Evolutionary conservation across 2,797 vertebrate genomes (phyloP), one percentile per base, ranked within the genome.

Genomic region (Neostethus bicornis): DNA sequence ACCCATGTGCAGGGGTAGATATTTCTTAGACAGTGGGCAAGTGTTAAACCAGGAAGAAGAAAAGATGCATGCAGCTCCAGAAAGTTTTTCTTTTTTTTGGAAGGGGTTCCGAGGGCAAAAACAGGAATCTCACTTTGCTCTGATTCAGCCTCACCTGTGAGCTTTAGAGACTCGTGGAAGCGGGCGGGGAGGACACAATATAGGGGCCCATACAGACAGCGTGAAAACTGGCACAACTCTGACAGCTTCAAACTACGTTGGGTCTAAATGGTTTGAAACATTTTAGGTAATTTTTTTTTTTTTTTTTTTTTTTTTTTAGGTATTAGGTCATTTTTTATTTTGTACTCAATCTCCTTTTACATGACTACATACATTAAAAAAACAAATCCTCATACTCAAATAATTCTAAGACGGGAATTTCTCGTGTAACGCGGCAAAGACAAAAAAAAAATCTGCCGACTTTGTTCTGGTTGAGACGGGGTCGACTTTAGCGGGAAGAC

Each of bases 131-230:
- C 9, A 47, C n/a, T 51, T 21, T 42, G 23, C 24, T 19, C 41
- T 8, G 6, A 7, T 48, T 41, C 28, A 58, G 47, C 52, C 61
- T 80, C 70, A 80, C 74, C 73, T 82, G 48, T 1, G 56, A 3
- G 43, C 38, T 63, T 64, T 32, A 7, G 19, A 32, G 5, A 31
- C 25, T 41, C 66, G 47, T 48, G 52, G 31, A 48, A 35, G 44
- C n/a, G 16, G 56, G 26, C 52, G 25, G 31, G 54, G 17, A 51
- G 34, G 62, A 46, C 35, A n/a, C 42, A 48, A 43, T 46, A 39
- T 38, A 4, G 57, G 77, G 83, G 74, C 78, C 83, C 76, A 83
- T 60, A 80, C 35, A 83, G 82, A 81, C 66, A 73, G 80, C 46
- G 73, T 74, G 60, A 82, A 75, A 66, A 58, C 55, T 53, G 62